phyloP scores from a whole-genome alignment of 2,888 invertebrate genomes.

The Parasteatoda lunata region DNA sequence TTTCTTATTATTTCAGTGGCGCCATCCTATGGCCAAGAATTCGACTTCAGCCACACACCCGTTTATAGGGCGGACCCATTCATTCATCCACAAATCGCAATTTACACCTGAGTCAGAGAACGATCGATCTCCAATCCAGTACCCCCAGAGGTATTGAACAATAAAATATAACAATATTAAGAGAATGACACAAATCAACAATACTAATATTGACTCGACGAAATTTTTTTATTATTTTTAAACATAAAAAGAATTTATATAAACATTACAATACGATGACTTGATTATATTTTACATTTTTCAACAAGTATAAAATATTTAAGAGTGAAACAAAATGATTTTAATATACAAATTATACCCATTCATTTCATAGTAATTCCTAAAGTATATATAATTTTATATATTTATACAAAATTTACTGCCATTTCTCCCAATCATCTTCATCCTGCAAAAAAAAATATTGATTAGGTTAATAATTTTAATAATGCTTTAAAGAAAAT shows the following conservation, averaged over 20 bases:
- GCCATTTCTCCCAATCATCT: constrained; percentile 67
- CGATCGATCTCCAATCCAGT: too few relatives aligned
- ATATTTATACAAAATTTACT: constrained; percentile 47
- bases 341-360: constrained; percentile 52
- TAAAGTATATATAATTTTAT: constrained; percentile 50
- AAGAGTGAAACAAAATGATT: constrained; percentile 9
- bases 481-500: too few relatives aligned
- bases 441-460: constrained; percentile 43
- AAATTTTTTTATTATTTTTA: neutral
- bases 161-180: too few relatives aligned
- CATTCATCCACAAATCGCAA: too few relatives aligned
- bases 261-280: neutral
- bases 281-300: neutral
- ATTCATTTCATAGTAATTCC: constrained; percentile 45
- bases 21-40: too few relatives aligned
- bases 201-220: neutral
- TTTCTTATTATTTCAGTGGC: too few relatives aligned
- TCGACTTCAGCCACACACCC: too few relatives aligned
- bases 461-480: too few relatives aligned
- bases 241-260: neutral
- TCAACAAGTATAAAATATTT: constrained; percentile 13
- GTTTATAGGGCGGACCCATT: too few relatives aligned
- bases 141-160: too few relatives aligned
- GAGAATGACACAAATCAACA: too few relatives aligned
- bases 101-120: too few relatives aligned